Evolutionary conservation across 2,797 vertebrate genomes (phyloP).

Genomic region (Pipistrellus kuhlii): DNA sequence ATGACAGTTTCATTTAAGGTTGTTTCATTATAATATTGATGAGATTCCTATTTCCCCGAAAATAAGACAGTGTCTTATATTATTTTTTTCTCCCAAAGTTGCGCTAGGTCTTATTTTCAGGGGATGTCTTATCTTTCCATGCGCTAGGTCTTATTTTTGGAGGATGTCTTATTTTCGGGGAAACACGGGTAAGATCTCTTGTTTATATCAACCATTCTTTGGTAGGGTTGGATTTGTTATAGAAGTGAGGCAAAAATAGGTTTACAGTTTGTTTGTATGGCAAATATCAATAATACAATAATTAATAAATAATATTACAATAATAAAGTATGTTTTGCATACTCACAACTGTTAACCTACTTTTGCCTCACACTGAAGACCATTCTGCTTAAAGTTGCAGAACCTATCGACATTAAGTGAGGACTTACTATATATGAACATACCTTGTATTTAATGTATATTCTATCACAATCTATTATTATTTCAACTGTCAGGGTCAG

Average conservation of each 20-base stretch:
- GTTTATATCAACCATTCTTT: not conserved
- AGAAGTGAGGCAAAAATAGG: not conserved
- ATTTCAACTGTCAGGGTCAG: not conserved
- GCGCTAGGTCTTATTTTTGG: too few relatives aligned
- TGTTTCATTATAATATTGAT: not conserved
- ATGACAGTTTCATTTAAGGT: not conserved
- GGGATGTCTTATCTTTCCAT: too few relatives aligned
- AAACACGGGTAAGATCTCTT: not conserved
- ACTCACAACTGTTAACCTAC: not conserved
- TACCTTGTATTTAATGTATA: not conserved
- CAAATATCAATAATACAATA: not conserved
- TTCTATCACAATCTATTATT: not conserved
- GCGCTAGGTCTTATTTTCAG: too few relatives aligned
- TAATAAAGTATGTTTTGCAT: not conserved
- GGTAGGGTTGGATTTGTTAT: not conserved
- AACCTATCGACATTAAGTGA: not conserved
- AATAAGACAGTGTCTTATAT: too few relatives aligned
- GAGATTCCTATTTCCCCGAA: not conserved
- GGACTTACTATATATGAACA: not conserved
- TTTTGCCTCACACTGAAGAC: not conserved
- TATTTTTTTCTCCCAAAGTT: too few relatives aligned
- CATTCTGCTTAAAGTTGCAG: not conserved
- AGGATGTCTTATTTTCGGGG: too few relatives aligned
- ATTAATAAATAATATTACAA: not conserved
- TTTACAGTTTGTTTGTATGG: not conserved